A percentile compares a stretch with the other conserved stretches of the same genome.
phyloP scores from a whole-genome alignment of 2,113 vertebrate species.

The Halichoerus grypus region DNA sequence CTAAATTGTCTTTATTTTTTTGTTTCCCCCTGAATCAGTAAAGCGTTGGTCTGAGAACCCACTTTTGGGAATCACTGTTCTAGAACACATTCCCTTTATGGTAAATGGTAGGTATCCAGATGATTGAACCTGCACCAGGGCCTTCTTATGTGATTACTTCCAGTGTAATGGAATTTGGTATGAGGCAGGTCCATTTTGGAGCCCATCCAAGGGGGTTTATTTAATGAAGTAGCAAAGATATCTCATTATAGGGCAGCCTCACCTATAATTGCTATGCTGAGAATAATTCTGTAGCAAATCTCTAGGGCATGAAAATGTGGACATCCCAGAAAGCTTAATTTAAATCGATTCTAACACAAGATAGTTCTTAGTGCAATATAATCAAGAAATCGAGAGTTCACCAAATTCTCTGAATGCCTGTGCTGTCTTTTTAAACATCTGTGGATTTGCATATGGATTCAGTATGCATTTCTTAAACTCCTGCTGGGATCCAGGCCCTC shows the following conservation, averaged over 20 bases:
- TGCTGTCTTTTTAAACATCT: background rate
- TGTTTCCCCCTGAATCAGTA: slow-evolving; percentile 12
- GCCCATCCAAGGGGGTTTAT: slow-evolving; percentile 76
- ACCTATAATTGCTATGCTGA: slow-evolving; percentile 84
- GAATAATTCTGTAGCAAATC: slow-evolving; percentile 76
- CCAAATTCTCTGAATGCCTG: slow-evolving; percentile 29
- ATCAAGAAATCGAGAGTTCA: slow-evolving; percentile 45
- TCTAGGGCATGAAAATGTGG: slow-evolving; percentile 73
- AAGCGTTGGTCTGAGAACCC: slow-evolving; percentile 58
- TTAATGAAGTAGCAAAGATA: slow-evolving; percentile 82
- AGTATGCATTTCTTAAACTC: background rate
- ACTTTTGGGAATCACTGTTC: slow-evolving; percentile 73
- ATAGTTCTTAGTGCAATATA: slow-evolving; percentile 55
- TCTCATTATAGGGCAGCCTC: slow-evolving; percentile 82
- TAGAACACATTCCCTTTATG: slow-evolving; percentile 78
- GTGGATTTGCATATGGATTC: background rate
- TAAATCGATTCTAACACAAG: slow-evolving; percentile 67
- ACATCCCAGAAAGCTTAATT: slow-evolving; percentile 78
- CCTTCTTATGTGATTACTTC: slow-evolving; percentile 78
- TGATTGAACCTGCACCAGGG: slow-evolving; percentile 52
- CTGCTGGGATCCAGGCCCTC: background rate
- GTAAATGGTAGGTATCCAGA: slow-evolving; percentile 76
- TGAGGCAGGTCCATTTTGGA: slow-evolving; percentile 79
- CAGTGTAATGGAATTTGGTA: slow-evolving; percentile 81
- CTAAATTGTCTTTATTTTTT: slow-evolving; percentile 35